phyloP scores from a whole-genome alignment of 2,888 invertebrate genomes.

The Gastrophysa polygoni region DNA sequence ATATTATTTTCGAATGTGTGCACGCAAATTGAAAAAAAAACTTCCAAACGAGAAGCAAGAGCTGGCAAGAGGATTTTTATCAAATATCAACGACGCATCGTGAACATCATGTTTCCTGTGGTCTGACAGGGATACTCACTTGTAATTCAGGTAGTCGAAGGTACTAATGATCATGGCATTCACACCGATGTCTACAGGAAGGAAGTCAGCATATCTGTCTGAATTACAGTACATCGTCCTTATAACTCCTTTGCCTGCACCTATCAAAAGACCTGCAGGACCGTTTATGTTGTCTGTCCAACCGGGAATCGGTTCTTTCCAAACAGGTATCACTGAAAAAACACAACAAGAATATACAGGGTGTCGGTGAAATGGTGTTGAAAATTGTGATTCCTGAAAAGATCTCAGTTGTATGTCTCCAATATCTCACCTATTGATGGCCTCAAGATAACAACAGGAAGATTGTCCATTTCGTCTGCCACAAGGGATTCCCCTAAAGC shows the following conservation, averaged over 20 bases:
- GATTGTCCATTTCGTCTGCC: slow-evolving; percentile 73
- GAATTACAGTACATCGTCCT: slow-evolving; percentile 87
- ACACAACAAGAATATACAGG: no score
- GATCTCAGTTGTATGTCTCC: no score
- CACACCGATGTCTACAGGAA: slow-evolving; percentile 82
- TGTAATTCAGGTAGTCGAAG: slow-evolving; percentile 63
- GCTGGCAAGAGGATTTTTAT: no score
- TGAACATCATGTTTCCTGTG: no score
- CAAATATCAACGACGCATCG: no score
- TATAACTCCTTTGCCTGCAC: slow-evolving; percentile 87
- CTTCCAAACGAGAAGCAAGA: no score
- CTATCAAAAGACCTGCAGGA: slow-evolving; percentile 83
- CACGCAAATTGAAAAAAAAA: no score
- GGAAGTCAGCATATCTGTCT: slow-evolving; percentile 72
- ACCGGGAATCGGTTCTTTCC: slow-evolving; percentile 83
- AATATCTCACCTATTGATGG: slow-evolving; percentile 79
- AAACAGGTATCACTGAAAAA: slow-evolving; percentile 86
- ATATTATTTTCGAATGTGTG: no score
- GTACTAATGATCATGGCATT: slow-evolving; percentile 67
- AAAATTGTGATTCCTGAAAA: no score
- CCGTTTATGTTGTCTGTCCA: slow-evolving; percentile 96
- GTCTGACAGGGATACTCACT: no score
- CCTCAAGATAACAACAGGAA: slow-evolving; percentile 82
- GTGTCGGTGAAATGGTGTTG: no score
- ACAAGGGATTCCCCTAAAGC: slow-evolving; percentile 86